A percentile compares a stretch with the other conserved stretches of the same genome.
phyloP scores from a whole-genome alignment of 2,797 vertebrate species.

The Sandelia bainsii region DNA sequence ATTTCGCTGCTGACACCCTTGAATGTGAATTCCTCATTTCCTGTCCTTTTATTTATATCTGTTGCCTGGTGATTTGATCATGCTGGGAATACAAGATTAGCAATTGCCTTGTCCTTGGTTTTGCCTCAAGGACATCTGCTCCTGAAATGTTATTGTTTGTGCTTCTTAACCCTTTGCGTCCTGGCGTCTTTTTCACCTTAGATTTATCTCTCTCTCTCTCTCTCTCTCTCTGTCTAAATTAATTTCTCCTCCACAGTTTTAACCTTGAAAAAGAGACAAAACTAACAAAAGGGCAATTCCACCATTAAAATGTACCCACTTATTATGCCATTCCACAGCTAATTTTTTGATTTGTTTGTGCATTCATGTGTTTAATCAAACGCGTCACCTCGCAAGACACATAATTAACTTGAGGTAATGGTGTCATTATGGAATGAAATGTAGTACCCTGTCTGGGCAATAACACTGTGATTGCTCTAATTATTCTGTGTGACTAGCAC shows the following conservation, averaged over 20 bases:
- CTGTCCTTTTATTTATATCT: slow-evolving; percentile 97
- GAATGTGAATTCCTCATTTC: slow-evolving; percentile 98
- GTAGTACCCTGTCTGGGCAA: slow-evolving; percentile 62
- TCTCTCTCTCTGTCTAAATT: slow-evolving; percentile 24
- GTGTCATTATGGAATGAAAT: slow-evolving; percentile 74
- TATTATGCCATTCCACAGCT: slow-evolving; percentile 41
- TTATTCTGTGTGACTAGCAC: slow-evolving; percentile 68
- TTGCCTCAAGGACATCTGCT: slow-evolving; percentile 95
- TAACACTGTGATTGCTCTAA: slow-evolving; percentile 69
- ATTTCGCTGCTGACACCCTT: slow-evolving; percentile 94
- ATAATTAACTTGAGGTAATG: slow-evolving; percentile 76
- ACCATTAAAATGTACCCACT: slow-evolving; percentile 56
- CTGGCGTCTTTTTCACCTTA: slow-evolving; percentile 47
- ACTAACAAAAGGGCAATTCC: slow-evolving; percentile 52
- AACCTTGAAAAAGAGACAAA: slow-evolving; percentile 52
- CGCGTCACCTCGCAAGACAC: slow-evolving; percentile 64
- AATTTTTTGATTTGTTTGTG: slow-evolving; percentile 73
- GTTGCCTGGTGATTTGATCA: slow-evolving; percentile 97
- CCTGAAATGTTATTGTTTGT: slow-evolving; percentile 90
- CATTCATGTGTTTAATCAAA: slow-evolving; percentile 75
- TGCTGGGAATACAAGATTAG: slow-evolving; percentile 96
- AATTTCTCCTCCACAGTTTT: slow-evolving; percentile 61
- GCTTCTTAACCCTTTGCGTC: slow-evolving; percentile 86
- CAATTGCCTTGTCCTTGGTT: slow-evolving; percentile 93
- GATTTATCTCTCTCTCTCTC: slow-evolving; percentile 33